Conservation (phyloP, 2,888 invertebrate genomes). For the Bembecia ichneumoniformis region DNA sequence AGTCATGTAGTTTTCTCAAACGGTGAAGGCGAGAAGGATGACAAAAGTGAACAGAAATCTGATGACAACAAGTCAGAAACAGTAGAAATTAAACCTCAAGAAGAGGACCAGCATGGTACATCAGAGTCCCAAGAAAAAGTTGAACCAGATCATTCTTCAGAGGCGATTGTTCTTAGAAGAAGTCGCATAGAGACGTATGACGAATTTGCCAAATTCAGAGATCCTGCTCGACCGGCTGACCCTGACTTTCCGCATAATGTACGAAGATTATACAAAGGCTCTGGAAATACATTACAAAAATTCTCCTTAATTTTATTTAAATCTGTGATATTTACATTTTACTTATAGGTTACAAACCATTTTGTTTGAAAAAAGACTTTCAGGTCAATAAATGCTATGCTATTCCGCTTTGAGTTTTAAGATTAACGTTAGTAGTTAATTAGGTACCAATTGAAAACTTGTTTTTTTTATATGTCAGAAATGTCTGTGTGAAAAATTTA, state of each 20-base stretch:
- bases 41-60: constrained; percentile 4
- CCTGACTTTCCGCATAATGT: constrained; percentile 21
- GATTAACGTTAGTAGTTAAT: no score
- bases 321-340: no score
- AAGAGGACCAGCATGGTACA: constrained; percentile 1
- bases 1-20: background rate
- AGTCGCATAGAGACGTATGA: constrained; percentile 35
- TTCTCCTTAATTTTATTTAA: no score
- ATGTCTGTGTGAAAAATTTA: no score
- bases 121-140: constrained; percentile 2
- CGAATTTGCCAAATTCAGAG: constrained; percentile 26
- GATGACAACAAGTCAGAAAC: constrained; percentile 5
- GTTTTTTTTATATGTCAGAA: no score
- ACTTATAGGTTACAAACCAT: no score
- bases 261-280: background rate
- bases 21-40: background rate
- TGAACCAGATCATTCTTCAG: constrained; percentile 7
- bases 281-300: background rate
- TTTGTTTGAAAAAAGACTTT: no score
- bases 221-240: constrained; percentile 33
- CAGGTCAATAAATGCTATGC: no score
- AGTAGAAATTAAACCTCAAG: background rate
- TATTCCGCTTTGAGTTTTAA: no score
- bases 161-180: constrained; percentile 10
- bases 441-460: no score